Base-by-base conservation (phyloP, 2,888 invertebrate species). In the Sesia apiformis region DNA sequence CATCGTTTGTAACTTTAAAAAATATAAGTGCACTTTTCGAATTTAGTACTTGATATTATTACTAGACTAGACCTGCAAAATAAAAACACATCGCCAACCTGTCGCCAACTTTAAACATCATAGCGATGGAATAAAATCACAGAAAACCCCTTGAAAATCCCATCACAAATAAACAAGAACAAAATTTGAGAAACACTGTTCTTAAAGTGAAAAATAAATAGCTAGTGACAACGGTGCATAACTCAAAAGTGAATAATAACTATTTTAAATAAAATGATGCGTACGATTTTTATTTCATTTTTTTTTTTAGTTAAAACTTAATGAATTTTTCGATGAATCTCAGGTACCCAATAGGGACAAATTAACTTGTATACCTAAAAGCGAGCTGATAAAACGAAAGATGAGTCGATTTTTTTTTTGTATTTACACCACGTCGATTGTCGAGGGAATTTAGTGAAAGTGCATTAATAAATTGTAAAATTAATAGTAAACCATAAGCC, bases 141-240 rank as follows among this genome's bases (percentile, higher is more conserved):
- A 84, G 77, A 78, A 78, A 75, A 70, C 67, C 63, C 64, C 59
- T 56, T 67, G 68, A 54, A 67, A 76, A 70, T 68, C 63, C 63
- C 65, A 74, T 74, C 64, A 71, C 64, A 74, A 70, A 72, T 69
- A 77, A 74, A 73, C 60, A 67, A 61, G 63, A 76, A 75, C 66
- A 77, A 76, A 62, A 74, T 86, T 88, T 89, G 88, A 88, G 88
- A 89, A 88, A 89, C 88, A 89, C 88, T 87, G 88, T 77, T 84
- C 84, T 68, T 70, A 65, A 72, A 72, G 67, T 55, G 49, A 54
- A 54, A 50, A 50, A 50, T 50, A 67, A 73, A 70, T 64, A 65
- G 63, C 66, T 65, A 66, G 61, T 55, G 57, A 62, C 58, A 60
- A 68, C 51, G 56, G 54, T 58, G 40, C 38, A 54, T 51, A 57